Percentiles rank a stretch among this genome's conserved stretches.
phyloP scores from a whole-genome alignment of 2,888 invertebrate species.

The Torymus tubicola region DNA sequence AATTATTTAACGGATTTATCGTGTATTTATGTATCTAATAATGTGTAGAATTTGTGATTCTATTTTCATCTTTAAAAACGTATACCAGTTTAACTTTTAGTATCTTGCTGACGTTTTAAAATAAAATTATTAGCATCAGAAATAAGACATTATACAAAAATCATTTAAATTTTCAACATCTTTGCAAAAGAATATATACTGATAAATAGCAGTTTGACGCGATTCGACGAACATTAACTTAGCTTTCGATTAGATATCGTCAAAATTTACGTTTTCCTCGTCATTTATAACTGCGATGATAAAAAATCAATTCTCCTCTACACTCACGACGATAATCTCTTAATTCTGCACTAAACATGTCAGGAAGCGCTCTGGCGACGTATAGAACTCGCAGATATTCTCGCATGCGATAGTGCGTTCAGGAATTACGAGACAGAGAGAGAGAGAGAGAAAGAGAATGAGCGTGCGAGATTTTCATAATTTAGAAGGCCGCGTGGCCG shows the following conservation, averaged over 20 bases:
- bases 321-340: neutral
- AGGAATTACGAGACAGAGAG: conserved; percentile 14
- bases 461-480: conserved; percentile 41
- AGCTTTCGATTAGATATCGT: neutral
- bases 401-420: neutral
- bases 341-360: neutral
- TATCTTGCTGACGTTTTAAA: too few relatives aligned
- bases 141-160: too few relatives aligned
- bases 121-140: too few relatives aligned
- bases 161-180: too few relatives aligned
- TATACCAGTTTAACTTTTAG: too few relatives aligned
- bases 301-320: neutral
- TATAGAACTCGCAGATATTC: neutral
- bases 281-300: neutral
- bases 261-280: neutral
- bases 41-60: too few relatives aligned
- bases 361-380: neutral
- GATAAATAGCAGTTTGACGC: too few relatives aligned
- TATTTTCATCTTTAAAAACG: too few relatives aligned
- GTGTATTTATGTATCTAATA: too few relatives aligned
- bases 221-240: too few relatives aligned
- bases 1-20: too few relatives aligned
- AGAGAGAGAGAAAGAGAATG: neutral
- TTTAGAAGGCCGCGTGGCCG: conserved; percentile 32
- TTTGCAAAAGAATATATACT: too few relatives aligned